A percentile compares a stretch with the other conserved stretches of the same genome.
These are phyloP conservation scores for Harlomillsia oculata DNA, from an alignment of 1,140 invertebrate species.

Conservation along the genomic window DNA sequence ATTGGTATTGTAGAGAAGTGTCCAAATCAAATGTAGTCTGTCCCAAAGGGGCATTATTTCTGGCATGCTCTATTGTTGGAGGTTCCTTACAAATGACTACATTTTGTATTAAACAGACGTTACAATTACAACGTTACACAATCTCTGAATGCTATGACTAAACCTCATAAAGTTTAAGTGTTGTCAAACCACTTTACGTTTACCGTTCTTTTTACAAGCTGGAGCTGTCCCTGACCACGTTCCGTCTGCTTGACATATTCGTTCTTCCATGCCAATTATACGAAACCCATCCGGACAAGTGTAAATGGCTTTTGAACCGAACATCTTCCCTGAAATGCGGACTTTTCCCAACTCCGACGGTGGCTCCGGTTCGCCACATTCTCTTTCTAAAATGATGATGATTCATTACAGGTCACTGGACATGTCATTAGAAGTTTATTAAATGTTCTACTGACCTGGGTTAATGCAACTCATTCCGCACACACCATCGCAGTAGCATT, in stretches of 20 bases:
- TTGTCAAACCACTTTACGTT: too few relatives aligned
- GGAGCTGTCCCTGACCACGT: conserved; percentile 77
- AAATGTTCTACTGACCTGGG: too few relatives aligned
- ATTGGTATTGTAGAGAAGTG: conserved; percentile 79
- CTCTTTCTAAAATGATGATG: too few relatives aligned
- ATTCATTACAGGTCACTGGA: neutral
- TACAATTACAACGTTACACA: too few relatives aligned
- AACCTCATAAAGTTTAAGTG: too few relatives aligned
- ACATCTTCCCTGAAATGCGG: conserved; percentile 58
- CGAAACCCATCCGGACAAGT: conserved; percentile 75
- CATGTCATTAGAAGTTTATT: neutral
- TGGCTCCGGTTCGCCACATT: conserved; percentile 64
- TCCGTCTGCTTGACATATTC: conserved; percentile 65
- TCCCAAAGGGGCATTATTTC: conserved; percentile 72
- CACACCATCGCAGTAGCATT: conserved; percentile 88
- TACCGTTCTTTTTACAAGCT: conserved; percentile 77
- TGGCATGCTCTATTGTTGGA: conserved; percentile 74
- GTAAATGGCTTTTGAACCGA: conserved; percentile 69
- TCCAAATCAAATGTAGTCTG: conserved; percentile 73
- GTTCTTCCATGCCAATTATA: conserved; percentile 70
- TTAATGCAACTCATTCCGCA: conserved; percentile 97
- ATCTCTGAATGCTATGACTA: too few relatives aligned
- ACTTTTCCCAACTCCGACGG: conserved; percentile 59
- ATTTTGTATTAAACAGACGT: conserved; percentile 6
- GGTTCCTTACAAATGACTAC: conserved; percentile 81